phyloP scores from a whole-genome alignment of 2,797 vertebrate genomes.

The Zalophus californianus region DNA sequence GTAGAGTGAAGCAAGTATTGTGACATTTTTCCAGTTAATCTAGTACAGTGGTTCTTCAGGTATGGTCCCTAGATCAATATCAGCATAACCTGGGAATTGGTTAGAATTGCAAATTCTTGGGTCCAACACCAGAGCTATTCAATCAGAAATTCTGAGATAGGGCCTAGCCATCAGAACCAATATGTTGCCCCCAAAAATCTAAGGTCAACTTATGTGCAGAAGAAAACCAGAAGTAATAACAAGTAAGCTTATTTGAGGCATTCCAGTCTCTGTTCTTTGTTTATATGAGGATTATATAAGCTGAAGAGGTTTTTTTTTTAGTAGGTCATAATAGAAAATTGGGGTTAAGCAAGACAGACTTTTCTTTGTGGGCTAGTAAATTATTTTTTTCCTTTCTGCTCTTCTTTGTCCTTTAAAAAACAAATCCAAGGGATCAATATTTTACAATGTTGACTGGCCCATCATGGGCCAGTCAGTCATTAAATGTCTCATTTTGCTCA shows the following conservation, averaged over 20 bases:
- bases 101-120: constrained; percentile 23
- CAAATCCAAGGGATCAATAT: background rate
- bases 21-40: background rate
- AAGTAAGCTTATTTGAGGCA: background rate
- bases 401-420: constrained; percentile 42
- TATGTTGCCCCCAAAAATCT: background rate
- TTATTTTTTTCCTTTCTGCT: background rate
- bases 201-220: background rate
- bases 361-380: background rate
- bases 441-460: background rate
- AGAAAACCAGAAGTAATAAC: background rate
- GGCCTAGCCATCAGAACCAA: background rate
- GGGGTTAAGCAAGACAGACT: constrained; percentile 3
- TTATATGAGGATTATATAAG: background rate
- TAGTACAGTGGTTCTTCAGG: background rate
- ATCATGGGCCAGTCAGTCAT: background rate
- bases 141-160: background rate
- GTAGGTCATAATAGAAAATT: background rate
- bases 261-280: background rate
- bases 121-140: background rate
- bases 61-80: background rate
- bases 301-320: background rate
- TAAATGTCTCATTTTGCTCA: constrained; percentile 12
- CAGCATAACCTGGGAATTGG: background rate
- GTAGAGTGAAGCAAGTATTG: background rate